Evolutionary conservation across 1,140 invertebrate species (phyloP), one percentile per base, ranked within the genome.

Genomic region (Diorhabda carinulata): DNA sequence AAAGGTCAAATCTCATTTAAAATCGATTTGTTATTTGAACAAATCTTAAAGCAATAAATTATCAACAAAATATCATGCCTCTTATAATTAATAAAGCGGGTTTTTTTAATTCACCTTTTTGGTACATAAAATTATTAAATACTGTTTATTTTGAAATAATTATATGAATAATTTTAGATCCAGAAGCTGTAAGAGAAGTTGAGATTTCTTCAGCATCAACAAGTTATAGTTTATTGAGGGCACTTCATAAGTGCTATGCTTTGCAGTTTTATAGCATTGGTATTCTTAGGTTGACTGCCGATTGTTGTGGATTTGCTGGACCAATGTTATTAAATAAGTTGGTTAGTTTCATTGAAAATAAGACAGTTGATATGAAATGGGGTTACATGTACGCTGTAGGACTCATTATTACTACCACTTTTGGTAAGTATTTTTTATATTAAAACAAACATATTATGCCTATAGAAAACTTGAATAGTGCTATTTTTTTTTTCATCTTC

Each of bases 221-320:
- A 52, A 52, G 47, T 52, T 52, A 6, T 52, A 64, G 44, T 56
- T 64, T 64, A 42, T 42, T 96, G 1, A 85, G 84, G 70, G 87
- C 91, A 0, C 80, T 98, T n/a, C 89, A 96, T 78, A 86, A 83
- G 67, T 90, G 90, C 74, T 98, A 95, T 83, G 95, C 93, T 41
- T 78, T 87, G 67, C 89, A 96, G 78, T 98, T 97, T 84, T 96
- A 96, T 77, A 85, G 87, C 10, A 88, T 98, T 78, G 97, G 96
- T 43, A 79, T 97, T 69, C 79, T 98, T 3, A 95, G 96, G 81
- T 84, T 99, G 43, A 77, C 93, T 3, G 88, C 91, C 3, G 97
- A 99, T 81, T 84, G 86, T 69, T 84, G 90, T 47, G 90, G 89
- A 10, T 99, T 99, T 86, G 88, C 90, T 61, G 93, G 92, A 2